Percentiles rank a stretch among this genome's conserved stretches.
Conservation (phyloP, 2,888 invertebrate species). For the Antheraea yamamai region DNA sequence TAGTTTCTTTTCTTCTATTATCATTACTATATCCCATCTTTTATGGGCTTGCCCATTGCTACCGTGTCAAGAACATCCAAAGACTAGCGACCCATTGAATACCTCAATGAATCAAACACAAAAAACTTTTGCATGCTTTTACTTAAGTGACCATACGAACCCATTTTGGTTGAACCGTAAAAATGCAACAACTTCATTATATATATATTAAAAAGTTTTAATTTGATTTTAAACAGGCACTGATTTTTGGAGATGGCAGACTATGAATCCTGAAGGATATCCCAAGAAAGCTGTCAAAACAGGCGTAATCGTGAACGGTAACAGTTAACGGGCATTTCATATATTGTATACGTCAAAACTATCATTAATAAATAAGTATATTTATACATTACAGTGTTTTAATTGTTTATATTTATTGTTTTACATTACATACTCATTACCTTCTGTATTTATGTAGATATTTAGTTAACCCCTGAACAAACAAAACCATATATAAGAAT, state of each 20-base stretch:
- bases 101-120: no score
- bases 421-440: not conserved
- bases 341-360: slow-evolving; percentile 37
- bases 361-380: slow-evolving; percentile 35
- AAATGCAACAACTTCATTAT: no score
- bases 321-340: slow-evolving; percentile 60
- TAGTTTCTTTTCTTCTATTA: no score
- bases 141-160: no score
- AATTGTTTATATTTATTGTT: not conserved
- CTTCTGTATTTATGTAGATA: not conserved
- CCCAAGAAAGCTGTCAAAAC: slow-evolving; percentile 70
- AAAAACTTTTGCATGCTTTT: no score
- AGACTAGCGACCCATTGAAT: no score
- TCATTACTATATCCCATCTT: no score
- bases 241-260: slow-evolving; percentile 98
- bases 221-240: slow-evolving; percentile 78
- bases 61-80: no score
- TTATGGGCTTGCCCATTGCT: no score
- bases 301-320: slow-evolving; percentile 67
- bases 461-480: no score
- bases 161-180: no score
- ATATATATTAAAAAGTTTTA: not conserved
- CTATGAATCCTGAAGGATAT: slow-evolving; percentile 94
- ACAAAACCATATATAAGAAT: no score
- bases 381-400: slow-evolving; percentile 25